These are phyloP conservation scores for Drosophila aldrichi DNA, from an alignment of 2,888 invertebrate species.

Conservation along the genomic window DNA sequence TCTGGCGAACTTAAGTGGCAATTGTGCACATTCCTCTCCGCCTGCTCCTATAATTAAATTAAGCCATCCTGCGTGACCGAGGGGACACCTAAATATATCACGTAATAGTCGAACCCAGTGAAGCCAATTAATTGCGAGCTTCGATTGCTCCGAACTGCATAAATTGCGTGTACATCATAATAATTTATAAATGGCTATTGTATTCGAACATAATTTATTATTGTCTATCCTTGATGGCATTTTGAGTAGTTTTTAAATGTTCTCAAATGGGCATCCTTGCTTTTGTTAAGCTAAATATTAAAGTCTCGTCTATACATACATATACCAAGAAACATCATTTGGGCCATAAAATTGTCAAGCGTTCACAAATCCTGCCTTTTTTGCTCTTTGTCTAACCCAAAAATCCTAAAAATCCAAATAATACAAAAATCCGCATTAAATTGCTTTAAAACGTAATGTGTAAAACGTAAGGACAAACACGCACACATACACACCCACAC, in stretches of 20 bases:
- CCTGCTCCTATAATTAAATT: slow-evolving; percentile 46
- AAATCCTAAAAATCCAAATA: not conserved
- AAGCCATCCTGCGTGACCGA: slow-evolving; percentile 49
- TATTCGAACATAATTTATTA: slow-evolving; percentile 22
- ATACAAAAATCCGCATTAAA: slow-evolving; percentile 51
- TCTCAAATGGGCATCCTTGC: slow-evolving; percentile 5
- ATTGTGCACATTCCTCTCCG: slow-evolving; percentile 12
- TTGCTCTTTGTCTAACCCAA: slow-evolving; percentile 15
- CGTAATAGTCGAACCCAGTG: slow-evolving; percentile 22
- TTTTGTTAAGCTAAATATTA: slow-evolving; percentile 10
- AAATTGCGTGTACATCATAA: slow-evolving; percentile 30
- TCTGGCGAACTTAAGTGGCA: slow-evolving; percentile 21
- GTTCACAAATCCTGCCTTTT: slow-evolving; percentile 31
- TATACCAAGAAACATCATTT: slow-evolving; percentile 30
- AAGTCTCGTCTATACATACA: slow-evolving; percentile 2
- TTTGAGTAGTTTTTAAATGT: slow-evolving; percentile 53
- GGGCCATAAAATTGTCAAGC: slow-evolving; percentile 44
- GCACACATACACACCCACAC: slow-evolving; percentile 1
- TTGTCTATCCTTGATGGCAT: slow-evolving; percentile 50
- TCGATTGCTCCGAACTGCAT: not conserved
- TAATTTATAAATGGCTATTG: not conserved
- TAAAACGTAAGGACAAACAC: slow-evolving; percentile 33
- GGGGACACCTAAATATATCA: slow-evolving; percentile 26
- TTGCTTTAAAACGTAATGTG: slow-evolving; percentile 56
- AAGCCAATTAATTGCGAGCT: slow-evolving; percentile 39